These are phyloP conservation scores for Cheilosia grossa DNA, from an alignment of 2,888 invertebrate species.

Conservation along the genomic window DNA sequence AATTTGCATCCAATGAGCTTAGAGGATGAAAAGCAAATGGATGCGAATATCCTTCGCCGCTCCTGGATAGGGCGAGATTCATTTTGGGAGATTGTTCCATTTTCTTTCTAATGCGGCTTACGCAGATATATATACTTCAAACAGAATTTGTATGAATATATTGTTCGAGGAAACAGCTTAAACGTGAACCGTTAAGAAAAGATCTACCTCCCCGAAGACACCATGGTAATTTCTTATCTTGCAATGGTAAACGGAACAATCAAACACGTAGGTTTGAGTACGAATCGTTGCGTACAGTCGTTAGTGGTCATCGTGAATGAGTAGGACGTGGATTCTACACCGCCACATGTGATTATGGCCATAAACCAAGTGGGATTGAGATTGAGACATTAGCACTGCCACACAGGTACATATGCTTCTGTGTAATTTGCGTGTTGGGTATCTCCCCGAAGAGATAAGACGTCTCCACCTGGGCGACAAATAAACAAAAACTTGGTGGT, in stretches of 20 bases:
- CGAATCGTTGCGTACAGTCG: conserved; percentile 11
- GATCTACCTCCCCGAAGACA: conserved; percentile 21
- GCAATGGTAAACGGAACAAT: conserved; percentile 38
- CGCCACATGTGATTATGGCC: background rate
- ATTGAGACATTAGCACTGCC: conserved; percentile 60
- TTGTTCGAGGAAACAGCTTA: conserved; percentile 44
- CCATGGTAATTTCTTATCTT: conserved; percentile 36
- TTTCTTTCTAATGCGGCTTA: conserved; percentile 25
- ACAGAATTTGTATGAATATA: conserved; percentile 63
- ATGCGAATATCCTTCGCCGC: conserved; percentile 40
- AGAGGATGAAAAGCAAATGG: conserved; percentile 73
- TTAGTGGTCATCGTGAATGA: conserved; percentile 20
- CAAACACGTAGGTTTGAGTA: conserved; percentile 6
- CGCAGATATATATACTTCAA: conserved; percentile 41
- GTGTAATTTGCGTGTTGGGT: conserved; percentile 46
- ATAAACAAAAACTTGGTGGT: conserved; percentile 26
- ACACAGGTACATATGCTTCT: conserved; percentile 49
- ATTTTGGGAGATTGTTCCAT: conserved; percentile 7
- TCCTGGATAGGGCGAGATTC: conserved; percentile 40
- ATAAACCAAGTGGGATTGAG: conserved; percentile 22
- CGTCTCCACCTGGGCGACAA: conserved; percentile 50
- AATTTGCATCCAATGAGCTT: conserved; percentile 74
- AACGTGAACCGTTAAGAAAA: conserved; percentile 4
- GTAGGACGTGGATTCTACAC: conserved; percentile 7
- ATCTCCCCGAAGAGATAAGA: conserved; percentile 46